Evolutionary conservation across 2,888 invertebrate genomes (phyloP), one percentile per base, ranked within the genome.

Genomic region (Calliopum simillimum): DNA sequence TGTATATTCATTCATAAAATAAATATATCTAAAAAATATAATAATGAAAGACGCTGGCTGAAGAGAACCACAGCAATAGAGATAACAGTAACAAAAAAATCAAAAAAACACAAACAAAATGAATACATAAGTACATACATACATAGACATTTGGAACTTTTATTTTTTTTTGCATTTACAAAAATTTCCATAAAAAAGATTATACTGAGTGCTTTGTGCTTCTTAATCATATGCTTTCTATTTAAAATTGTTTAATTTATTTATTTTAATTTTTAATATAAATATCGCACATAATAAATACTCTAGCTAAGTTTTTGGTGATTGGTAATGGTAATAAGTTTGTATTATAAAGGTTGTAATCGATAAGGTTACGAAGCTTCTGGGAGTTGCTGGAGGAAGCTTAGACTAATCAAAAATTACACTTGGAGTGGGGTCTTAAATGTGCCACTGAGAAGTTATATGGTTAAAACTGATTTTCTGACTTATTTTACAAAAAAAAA

Each of bases 1-100:
- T 80, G 80, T 80, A 80, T 78, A 75, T 70, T 80, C 78, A 71
- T 78, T 75, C 78, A 79, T 71, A 76, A 71, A 70, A n/a, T n/a
- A n/a, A n/a, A n/a, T n/a, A n/a, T n/a, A n/a, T n/a, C n/a, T n/a
- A n/a, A n/a, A 33, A 33, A 58, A 70, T 53, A 62, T 66, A 46
- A 61, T 61, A 59, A 49, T n/a, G 12, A 33, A 33, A 33, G 16
- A 61, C 44, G 61, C 58, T 68, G 23, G n/a, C 25, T 53, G 25
- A 14, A 61, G 55, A 47, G 64, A 44, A 62, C 23, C 53, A 66
- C 53, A 63, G 55, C 58, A 68, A 55, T n/a, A 49, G 56, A 43
- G 44, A 56, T 25, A 69, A 44, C 25, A 56, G n/a, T 44, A n/a
- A 2, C 8, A 19, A 13, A 16, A 46, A 23, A 68, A n/a, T n/a